A percentile compares a stretch with the other conserved stretches of the same genome.
phyloP scores from a whole-genome alignment of 1,140 invertebrate species.

The Drosophila orosa region DNA sequence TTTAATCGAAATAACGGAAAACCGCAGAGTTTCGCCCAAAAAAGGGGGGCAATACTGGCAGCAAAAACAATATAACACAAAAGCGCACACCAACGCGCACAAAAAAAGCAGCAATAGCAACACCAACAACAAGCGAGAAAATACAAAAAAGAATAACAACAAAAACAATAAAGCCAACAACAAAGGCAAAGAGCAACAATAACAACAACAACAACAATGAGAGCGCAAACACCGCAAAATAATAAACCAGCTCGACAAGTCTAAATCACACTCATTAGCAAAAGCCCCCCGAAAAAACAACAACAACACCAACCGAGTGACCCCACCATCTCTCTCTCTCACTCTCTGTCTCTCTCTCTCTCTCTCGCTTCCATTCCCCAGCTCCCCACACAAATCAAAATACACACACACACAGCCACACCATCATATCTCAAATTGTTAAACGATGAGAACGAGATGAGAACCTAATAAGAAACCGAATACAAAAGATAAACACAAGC shows the following conservation, averaged over 20 bases:
- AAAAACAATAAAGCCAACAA: slow-evolving; percentile 25
- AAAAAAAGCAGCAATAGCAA: slow-evolving; percentile 35
- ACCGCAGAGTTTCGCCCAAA: slow-evolving; percentile 49
- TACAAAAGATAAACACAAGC: slow-evolving; percentile 84
- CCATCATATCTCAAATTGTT: slow-evolving; percentile 82
- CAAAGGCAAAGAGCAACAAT: not conserved
- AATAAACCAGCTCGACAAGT: slow-evolving; percentile 82
- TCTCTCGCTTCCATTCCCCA: not conserved
- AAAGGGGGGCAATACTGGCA: slow-evolving; percentile 20
- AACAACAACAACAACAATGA: slow-evolving; percentile 59
- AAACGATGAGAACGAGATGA: slow-evolving; percentile 84
- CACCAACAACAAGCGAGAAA: slow-evolving; percentile 52
- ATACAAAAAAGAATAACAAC: slow-evolving; percentile 62
- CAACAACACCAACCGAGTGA: slow-evolving; percentile 36
- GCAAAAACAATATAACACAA: slow-evolving; percentile 30
- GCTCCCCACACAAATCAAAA: slow-evolving; percentile 45
- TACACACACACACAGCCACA: slow-evolving; percentile 36
- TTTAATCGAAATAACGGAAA: slow-evolving; percentile 79
- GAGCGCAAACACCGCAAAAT: slow-evolving; percentile 81
- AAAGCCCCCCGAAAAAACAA: slow-evolving; percentile 61
- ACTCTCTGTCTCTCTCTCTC: slow-evolving; percentile 36
- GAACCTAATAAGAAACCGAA: slow-evolving; percentile 84
- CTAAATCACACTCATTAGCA: slow-evolving; percentile 82
- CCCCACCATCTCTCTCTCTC: slow-evolving; percentile 38
- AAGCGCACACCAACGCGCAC: slow-evolving; percentile 33